A percentile compares a stretch with the other conserved stretches of the same genome.
phyloP scores from a whole-genome alignment of 2,888 invertebrate genomes.

The Dryomyza anilis region DNA sequence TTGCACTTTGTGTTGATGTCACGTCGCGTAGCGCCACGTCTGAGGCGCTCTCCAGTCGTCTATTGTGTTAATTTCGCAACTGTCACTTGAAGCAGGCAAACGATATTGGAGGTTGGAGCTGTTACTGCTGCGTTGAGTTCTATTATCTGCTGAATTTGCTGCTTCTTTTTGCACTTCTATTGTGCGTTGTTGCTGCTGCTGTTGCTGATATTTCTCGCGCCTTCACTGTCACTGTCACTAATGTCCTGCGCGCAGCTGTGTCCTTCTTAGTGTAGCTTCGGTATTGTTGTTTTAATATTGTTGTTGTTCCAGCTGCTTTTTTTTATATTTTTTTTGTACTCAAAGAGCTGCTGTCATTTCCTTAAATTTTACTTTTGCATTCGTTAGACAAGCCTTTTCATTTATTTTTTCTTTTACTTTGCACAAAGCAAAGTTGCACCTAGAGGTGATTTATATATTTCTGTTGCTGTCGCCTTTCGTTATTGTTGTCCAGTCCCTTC shows the following conservation, averaged over 20 bases:
- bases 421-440: background rate
- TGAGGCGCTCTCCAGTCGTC: background rate
- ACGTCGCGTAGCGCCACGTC: background rate
- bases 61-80: constrained; percentile 21
- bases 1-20: background rate
- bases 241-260: constrained; percentile 15
- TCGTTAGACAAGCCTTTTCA: background rate
- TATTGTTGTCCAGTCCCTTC: background rate
- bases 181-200: background rate
- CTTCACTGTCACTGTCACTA: constrained; percentile 31
- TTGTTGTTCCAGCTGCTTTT: background rate
- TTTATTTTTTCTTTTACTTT: background rate
- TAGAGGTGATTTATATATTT: background rate
- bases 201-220: background rate
- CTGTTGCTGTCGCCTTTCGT: background rate
- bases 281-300: background rate
- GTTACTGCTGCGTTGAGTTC: background rate
- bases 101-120: background rate
- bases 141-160: background rate
- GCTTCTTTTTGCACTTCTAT: constrained; percentile 7
- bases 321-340: background rate
- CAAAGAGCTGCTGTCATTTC: background rate
- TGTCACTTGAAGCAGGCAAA: background rate
- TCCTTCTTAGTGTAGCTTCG: background rate
- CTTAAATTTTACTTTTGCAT: too few relatives aligned